Conservation (phyloP, 2,113 vertebrate genomes). For the Lepisosteus oculatus region DNA sequence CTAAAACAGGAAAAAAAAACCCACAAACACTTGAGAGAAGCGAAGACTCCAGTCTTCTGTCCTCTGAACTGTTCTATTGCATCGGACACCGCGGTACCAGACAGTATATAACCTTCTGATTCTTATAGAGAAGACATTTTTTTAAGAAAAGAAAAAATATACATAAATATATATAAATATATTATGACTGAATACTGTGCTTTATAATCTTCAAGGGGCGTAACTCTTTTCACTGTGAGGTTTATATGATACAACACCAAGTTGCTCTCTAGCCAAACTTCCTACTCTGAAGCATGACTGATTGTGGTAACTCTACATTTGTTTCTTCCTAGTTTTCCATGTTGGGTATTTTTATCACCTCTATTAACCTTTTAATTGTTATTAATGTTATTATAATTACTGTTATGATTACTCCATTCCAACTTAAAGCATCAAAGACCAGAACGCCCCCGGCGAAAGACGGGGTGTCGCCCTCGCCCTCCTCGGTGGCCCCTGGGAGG, state of each 20-base stretch:
- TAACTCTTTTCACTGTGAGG: slow-evolving; percentile 79
- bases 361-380: slow-evolving; percentile 61
- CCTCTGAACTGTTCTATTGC: slow-evolving; percentile 17
- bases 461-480: too few species aligned
- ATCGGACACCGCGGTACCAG: slow-evolving; percentile 49
- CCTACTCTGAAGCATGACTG: slow-evolving; percentile 69
- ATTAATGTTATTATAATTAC: slow-evolving; percentile 56
- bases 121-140: slow-evolving; percentile 27
- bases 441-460: slow-evolving; percentile 28
- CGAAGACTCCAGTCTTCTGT: slow-evolving; percentile 30
- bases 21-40: slow-evolving; percentile 25
- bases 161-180: slow-evolving; percentile 53
- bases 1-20: slow-evolving; percentile 38
- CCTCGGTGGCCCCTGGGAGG: too few species aligned
- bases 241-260: slow-evolving; percentile 67
- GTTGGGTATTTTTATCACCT: slow-evolving; percentile 66
- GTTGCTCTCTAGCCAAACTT: slow-evolving; percentile 75
- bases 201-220: slow-evolving; percentile 73
- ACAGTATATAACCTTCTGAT: slow-evolving; percentile 49
- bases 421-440: slow-evolving; percentile 57
- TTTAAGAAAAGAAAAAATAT: slow-evolving; percentile 37
- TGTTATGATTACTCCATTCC: slow-evolving; percentile 64
- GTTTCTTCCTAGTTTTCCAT: slow-evolving; percentile 50
- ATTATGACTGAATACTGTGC: slow-evolving; percentile 76
- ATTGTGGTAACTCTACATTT: slow-evolving; percentile 59